Base-by-base conservation (phyloP, 2,113 vertebrate species). In the Gnathochromis pfefferi region DNA sequence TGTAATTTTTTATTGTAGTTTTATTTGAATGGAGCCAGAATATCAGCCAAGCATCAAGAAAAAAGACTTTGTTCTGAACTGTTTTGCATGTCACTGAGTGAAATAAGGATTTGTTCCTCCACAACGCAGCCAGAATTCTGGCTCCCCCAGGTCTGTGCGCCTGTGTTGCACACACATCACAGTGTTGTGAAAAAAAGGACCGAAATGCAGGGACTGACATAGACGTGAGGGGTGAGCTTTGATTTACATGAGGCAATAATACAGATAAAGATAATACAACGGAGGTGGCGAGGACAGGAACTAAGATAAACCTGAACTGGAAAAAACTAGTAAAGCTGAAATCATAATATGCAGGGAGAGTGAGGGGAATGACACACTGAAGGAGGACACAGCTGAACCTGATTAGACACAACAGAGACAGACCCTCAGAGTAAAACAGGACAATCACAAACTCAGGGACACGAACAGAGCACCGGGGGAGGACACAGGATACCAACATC, bases 141-240 rank as follows among this genome's bases (percentile, higher is more conserved):
- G 5, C 58, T n/a, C 63, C 33, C 33, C 7, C 65, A 16, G 35
- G n/a, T 21, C 65, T 42, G n/a, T 23, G 7, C 1, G 5, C n/a
- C 65, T 40, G 38, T 0, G 0, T 40, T 40, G 7, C 1, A 42
- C 35, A 23, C 12, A 23, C n/a, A 70, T 23, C 4, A 9, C 7
- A 42, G 57, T 31, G 57, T 2, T 58, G 55, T 58, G 13, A 17
- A 31, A 31, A 57, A 9, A 60, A 60, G 57, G 57, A 17, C 55
- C 2, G 2, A 55, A 57, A 5, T 28, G 54, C 21, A 55, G 21
- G 21, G 54, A 13, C 54, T 14, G 26, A 31, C 55, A 9, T 57
- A 16, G 55, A 28, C 9, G 26, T 17, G 2, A 60, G 26, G 57
- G 49, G 5, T 51, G 17, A 31, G 26, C 57, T 60, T 17, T 60